phyloP scores from a whole-genome alignment of 2,797 vertebrate species.

The Sitta carolinensis region DNA sequence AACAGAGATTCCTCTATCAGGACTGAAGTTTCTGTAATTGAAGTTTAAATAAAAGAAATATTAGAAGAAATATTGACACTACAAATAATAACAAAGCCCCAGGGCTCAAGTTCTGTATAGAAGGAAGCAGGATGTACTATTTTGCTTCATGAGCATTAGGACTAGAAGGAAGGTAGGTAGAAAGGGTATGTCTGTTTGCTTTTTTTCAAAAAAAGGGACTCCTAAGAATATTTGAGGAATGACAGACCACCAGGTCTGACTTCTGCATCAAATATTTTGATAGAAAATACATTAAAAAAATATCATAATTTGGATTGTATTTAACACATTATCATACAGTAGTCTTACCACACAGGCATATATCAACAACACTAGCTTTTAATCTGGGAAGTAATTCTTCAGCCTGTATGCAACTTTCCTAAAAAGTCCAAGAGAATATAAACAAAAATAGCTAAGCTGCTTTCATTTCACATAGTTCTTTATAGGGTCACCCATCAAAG shows the following conservation, averaged over 20 bases:
- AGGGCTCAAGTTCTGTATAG: neutral
- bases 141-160: neutral
- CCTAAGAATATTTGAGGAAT: neutral
- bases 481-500: neutral
- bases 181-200: rapidly evolving
- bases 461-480: neutral
- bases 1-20: neutral
- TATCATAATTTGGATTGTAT: neutral
- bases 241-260: neutral
- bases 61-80: neutral
- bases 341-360: neutral
- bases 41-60: neutral
- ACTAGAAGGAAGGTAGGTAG: neutral
- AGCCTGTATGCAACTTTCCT: neutral
- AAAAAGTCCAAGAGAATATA: neutral
- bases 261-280: neutral
- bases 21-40: neutral
- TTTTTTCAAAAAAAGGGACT: rapidly evolving
- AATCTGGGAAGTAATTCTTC: neutral
- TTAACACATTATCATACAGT: neutral
- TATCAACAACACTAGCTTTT: neutral
- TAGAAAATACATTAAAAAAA: neutral
- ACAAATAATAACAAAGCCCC: neutral
- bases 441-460: neutral
- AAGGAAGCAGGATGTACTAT: neutral